These are phyloP conservation scores for Meloidogyne hapla DNA, from an alignment of 1,140 invertebrate species.

Conservation along the genomic window DNA sequence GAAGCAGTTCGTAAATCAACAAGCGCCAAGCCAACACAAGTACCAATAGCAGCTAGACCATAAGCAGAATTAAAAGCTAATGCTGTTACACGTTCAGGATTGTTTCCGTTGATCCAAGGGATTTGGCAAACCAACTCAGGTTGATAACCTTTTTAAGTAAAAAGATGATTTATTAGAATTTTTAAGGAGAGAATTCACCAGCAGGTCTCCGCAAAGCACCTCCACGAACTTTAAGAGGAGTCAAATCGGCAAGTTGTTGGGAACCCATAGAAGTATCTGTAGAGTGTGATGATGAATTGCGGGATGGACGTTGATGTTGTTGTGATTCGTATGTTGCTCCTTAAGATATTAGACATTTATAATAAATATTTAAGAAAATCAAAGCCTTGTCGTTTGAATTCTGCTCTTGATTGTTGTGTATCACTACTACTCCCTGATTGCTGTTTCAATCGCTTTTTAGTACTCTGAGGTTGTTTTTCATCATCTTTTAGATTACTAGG, in stretches of 20 bases:
- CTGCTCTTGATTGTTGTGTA: slow-evolving; percentile 18
- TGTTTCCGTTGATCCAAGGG: slow-evolving; percentile 76
- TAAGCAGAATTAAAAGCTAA: slow-evolving; percentile 82
- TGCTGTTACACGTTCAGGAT: slow-evolving; percentile 78
- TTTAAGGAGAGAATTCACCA: slow-evolving; percentile 64
- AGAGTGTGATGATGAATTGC: slow-evolving; percentile 41
- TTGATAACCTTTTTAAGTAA: slow-evolving; percentile 74
- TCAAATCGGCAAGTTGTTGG: slow-evolving; percentile 65
- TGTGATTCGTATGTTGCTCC: slow-evolving; percentile 15
- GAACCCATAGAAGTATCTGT: slow-evolving; percentile 52
- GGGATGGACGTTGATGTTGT: slow-evolving; percentile 26
- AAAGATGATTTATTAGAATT: slow-evolving; percentile 4
- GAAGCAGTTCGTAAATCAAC: slow-evolving; percentile 42
- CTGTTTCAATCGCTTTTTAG: slow-evolving; percentile 14
- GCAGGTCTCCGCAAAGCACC: slow-evolving; percentile 78
- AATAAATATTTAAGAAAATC: slow-evolving; percentile 6
- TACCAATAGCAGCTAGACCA: slow-evolving; percentile 71
- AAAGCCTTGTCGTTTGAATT: slow-evolving; percentile 38
- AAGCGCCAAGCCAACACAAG: slow-evolving; percentile 50
- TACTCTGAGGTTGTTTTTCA: background rate
- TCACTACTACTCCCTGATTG: background rate
- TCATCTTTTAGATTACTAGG: slow-evolving; percentile 14
- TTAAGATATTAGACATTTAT: background rate
- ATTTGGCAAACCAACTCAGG: slow-evolving; percentile 88
- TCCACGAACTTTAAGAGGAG: slow-evolving; percentile 73